Evolutionary conservation across 2,797 vertebrate genomes (phyloP).

Genomic region (Oreochromis grahami): DNA sequence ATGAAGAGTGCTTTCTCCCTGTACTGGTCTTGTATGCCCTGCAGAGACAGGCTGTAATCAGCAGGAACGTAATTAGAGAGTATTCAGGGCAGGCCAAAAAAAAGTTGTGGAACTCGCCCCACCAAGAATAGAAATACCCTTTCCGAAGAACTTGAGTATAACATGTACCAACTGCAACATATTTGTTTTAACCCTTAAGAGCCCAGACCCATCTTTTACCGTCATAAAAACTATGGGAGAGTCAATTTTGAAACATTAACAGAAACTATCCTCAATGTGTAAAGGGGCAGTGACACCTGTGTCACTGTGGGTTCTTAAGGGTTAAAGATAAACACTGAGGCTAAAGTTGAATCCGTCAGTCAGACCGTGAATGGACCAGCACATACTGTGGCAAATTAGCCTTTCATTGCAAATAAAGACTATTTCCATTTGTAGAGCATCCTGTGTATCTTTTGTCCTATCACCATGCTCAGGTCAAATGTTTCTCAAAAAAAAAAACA

Average conservation of each 20-base stretch:
- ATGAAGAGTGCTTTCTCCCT: conserved; percentile 48
- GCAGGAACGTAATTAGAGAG: conserved; percentile 76
- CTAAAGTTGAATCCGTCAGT: background rate
- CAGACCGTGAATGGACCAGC: background rate
- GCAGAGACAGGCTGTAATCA: conserved; percentile 66
- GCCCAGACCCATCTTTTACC: too few species aligned
- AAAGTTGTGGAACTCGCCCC: conserved; percentile 65
- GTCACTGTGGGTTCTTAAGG: too few species aligned
- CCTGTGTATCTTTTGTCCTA: background rate
- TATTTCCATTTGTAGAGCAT: background rate
- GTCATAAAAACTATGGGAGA: too few species aligned
- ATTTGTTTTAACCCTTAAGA: too few species aligned
- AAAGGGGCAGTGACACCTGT: too few species aligned
- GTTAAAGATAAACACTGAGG: background rate
- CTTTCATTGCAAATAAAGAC: background rate
- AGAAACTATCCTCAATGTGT: too few species aligned
- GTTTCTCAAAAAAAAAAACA: background rate
- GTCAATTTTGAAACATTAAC: too few species aligned
- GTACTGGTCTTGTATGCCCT: conserved; percentile 43
- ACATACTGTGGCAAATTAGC: background rate
- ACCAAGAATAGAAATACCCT: conserved; percentile 62
- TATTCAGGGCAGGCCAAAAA: conserved; percentile 44
- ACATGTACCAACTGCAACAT: conserved; percentile 1
- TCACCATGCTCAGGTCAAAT: background rate
- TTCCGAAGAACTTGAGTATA: conserved; percentile 32